Conservation (phyloP, 1,140 invertebrate genomes). For the Homarus americanus region DNA sequence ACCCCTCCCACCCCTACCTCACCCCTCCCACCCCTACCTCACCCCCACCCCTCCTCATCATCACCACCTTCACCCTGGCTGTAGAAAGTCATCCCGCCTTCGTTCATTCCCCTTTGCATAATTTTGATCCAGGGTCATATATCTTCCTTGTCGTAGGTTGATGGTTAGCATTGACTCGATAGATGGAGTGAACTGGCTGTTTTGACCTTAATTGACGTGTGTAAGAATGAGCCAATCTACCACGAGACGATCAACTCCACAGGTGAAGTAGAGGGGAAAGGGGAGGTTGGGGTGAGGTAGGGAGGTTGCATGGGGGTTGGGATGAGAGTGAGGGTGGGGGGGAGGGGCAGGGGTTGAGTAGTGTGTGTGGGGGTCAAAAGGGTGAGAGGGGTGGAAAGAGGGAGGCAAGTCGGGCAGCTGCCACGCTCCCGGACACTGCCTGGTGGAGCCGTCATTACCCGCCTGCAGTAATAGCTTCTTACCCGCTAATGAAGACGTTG, state of each 20-base stretch:
- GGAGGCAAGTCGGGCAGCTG: slow-evolving; percentile 1
- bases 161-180: too few relatives aligned
- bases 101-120: too few relatives aligned
- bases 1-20: too few relatives aligned
- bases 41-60: too few relatives aligned
- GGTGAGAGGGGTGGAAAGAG: not conserved
- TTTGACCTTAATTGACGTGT: not conserved
- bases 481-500: slow-evolving; percentile 32
- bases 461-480: slow-evolving; percentile 23
- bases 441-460: slow-evolving; percentile 1
- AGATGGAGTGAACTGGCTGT: too few relatives aligned
- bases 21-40: too few relatives aligned
- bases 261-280: not conserved
- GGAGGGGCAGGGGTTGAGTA: not conserved
- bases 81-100: too few relatives aligned
- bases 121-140: too few relatives aligned
- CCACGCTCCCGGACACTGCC: slow-evolving; percentile 8
- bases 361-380: not conserved
- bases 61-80: too few relatives aligned
- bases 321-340: not conserved
- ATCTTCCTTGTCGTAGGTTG: too few relatives aligned
- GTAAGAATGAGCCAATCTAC: not conserved
- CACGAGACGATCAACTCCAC: not conserved
- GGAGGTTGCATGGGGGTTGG: not conserved
- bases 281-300: not conserved